Evolutionary conservation across 2,797 vertebrate genomes (phyloP), one percentile per base, ranked within the genome.

Genomic region (Argya squamiceps): DNA sequence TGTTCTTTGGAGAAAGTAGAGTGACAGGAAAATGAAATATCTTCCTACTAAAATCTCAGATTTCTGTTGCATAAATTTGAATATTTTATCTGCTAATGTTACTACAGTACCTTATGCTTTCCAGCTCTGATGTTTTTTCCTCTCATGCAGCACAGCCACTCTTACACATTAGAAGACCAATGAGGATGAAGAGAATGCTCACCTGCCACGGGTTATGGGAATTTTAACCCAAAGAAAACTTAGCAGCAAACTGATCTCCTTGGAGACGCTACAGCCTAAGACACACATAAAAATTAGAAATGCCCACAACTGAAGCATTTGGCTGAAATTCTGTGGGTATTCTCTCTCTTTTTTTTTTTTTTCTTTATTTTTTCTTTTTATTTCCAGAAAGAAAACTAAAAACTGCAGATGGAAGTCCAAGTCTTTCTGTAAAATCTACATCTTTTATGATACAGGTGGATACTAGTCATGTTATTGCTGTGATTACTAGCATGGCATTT

Each of bases 61-160:
- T 85, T 86, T 92, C 43, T 81, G 43, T 84, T 81, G 89, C 87
- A 91, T 85, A 89, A 62, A 90, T 93, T 81, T 93, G 79, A 85
- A 85, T 95, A 80, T 85, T 93, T 91, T 89, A 91, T 88, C 90
- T 80, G 37, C 44, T 95, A 92, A 93, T 81, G 58, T 36, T 94
- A 89, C 82, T 91, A 94, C 34, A 62, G 58, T 44, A 26, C 30
- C 46, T 88, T 87, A 44, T 53, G 49, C 41, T 94, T 92, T 71
- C 82, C 34, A 67, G 52, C 21, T 91, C 84, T 39, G 49, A 39
- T 55, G 1, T 80, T 85, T 23, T 77, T 56, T 77, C n/a, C 29
- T 77, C 22, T 63, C 26, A 43, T 4, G 16, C 59, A 94, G 58
- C 36, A 46, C 29, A 76, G 32, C 15, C 23, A 67, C 30, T 63